Evolutionary conservation across 1,140 invertebrate species (phyloP), one percentile per base, ranked within the genome.

Genomic region (Brachionus rotundiformis): DNA sequence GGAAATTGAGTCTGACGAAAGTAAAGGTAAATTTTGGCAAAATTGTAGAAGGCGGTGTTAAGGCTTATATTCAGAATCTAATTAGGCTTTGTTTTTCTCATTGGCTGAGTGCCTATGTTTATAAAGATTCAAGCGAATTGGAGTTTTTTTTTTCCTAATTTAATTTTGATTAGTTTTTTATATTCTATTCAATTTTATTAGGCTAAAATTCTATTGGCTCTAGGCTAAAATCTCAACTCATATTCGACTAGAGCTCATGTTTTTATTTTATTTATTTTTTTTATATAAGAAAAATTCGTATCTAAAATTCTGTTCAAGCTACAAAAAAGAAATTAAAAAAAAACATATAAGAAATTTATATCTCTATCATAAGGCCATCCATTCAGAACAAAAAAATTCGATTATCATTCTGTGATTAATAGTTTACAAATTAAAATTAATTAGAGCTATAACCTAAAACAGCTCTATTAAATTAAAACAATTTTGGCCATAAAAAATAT

Each of bases 131-230:
- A 54, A 19, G 19, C 47, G 47, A 54, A 54, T 54, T 19, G 23
- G 23, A 54, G 47, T 19, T 19, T 19, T 54, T 8, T n/a, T 19
- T 25, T 68, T 16, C 7, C 31, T 68, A 68, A 68, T 68, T 68
- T 68, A 16, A 68, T 23, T 68, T 68, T 68, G 63, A 68, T 68
- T 68, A 68, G 63, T 39, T 39, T 68, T 68, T 68, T 36, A 68
- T 39, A 36, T 68, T 33, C 11, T 68, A 63, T 63, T 63, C 25
- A 8, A 63, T 63, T 33, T 27, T 29, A 27, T 27, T 29, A 29
- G 25, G 25, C 47, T 8, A 23, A 16, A 54, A 54, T 19, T 8
- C 19, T 7, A 54, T 54, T 63, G 61, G 61, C 61, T 63, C 5
- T 29, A 4, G 4, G 7, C 47, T 19, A 16, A 0, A 54, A 54